Conservation (phyloP, 2,888 invertebrate genomes). For the Drosophila mimetica region DNA sequence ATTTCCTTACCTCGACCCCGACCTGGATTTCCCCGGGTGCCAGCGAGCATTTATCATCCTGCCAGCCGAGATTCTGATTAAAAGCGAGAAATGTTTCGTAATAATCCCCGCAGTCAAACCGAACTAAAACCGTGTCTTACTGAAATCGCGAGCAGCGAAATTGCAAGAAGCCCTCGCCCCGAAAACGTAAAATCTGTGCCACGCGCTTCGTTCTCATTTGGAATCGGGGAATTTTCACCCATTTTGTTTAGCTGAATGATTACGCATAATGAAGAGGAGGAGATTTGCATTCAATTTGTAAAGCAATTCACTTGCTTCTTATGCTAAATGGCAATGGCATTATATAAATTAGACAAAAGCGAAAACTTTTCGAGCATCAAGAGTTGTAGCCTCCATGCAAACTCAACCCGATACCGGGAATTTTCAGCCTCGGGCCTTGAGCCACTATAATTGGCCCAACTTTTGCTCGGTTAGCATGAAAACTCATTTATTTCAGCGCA, state of each 20-base stretch:
- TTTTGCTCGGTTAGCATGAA: conserved; percentile 54
- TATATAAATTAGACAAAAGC: conserved; percentile 44
- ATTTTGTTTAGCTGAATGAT: conserved; percentile 24
- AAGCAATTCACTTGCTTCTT: conserved; percentile 45
- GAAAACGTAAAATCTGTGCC: conserved; percentile 17
- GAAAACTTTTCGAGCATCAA: conserved; percentile 20
- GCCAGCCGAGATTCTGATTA: conserved; percentile 67
- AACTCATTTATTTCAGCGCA: conserved; percentile 53
- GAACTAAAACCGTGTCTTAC: conserved; percentile 6
- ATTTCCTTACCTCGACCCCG: conserved; percentile 51
- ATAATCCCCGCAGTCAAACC: conserved; percentile 47
- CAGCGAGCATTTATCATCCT: conserved; percentile 69
- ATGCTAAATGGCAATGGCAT: conserved; percentile 49
- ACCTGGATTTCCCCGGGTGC: conserved; percentile 37
- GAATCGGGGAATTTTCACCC: background rate
- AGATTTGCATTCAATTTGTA: conserved; percentile 44
- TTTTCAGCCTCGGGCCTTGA: conserved; percentile 8
- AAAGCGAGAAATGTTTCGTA: conserved; percentile 68
- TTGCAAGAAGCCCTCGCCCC: conserved; percentile 1
- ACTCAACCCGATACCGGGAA: conserved; percentile 9
- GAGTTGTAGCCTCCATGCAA: conserved; percentile 10
- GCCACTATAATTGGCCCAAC: conserved; percentile 52
- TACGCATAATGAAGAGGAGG: conserved; percentile 34
- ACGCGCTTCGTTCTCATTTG: background rate
- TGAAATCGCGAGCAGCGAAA: conserved; percentile 27